These are phyloP conservation scores for Diplazon laetatorius DNA, from an alignment of 2,888 invertebrate genomes.

Conservation along the genomic window DNA sequence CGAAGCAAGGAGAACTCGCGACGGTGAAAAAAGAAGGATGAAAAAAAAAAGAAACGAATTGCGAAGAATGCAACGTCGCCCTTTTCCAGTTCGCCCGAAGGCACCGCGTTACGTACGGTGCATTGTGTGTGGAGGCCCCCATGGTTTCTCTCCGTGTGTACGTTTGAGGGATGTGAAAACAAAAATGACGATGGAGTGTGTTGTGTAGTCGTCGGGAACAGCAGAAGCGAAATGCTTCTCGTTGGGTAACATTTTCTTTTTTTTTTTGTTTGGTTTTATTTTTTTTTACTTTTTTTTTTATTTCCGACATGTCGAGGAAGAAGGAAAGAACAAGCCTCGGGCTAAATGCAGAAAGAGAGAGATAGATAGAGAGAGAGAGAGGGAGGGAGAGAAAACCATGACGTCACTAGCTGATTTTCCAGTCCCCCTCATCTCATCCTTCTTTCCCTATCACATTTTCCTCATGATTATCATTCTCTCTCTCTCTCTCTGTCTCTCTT, in stretches of 20 bases:
- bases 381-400: constrained; percentile 28
- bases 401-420: constrained; percentile 35
- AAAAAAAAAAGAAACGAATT: constrained; percentile 19
- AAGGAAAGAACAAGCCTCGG: constrained; percentile 34
- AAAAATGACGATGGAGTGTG: constrained; percentile 36
- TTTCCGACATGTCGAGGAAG: constrained; percentile 20
- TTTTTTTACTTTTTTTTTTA: constrained; percentile 17
- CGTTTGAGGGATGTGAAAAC: constrained; percentile 30
- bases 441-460: not conserved
- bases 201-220: constrained; percentile 32
- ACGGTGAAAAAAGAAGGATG: not conserved
- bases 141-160: constrained; percentile 22
- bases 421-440: constrained; percentile 15
- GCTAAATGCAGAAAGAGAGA: not conserved
- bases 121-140: constrained; percentile 18
- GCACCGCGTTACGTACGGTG: not conserved
- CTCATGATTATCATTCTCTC: too few species aligned
- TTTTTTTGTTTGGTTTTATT: too few species aligned
- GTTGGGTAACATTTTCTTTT: constrained; percentile 35
- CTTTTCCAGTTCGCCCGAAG: constrained; percentile 27
- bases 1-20: constrained; percentile 1
- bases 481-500: constrained; percentile 19
- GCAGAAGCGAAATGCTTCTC: constrained; percentile 15
- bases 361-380: too few species aligned
- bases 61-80: constrained; percentile 31